These are phyloP conservation scores for Otis tarda DNA, from an alignment of 2,113 vertebrate species.

Conservation along the genomic window DNA sequence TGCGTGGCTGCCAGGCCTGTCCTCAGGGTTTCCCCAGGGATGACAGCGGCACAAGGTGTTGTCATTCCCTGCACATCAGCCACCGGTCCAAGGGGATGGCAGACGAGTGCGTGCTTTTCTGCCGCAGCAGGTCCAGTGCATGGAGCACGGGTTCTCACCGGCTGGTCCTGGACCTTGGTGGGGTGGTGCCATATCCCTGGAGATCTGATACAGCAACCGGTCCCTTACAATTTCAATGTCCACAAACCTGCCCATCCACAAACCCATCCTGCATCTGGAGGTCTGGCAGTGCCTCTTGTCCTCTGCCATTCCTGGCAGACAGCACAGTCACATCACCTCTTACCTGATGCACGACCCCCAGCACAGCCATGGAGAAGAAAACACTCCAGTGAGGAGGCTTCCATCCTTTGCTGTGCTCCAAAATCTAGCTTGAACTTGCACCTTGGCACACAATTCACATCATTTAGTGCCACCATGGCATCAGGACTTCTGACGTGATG, in stretches of 20 bases:
- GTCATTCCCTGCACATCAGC: background rate
- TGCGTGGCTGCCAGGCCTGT: background rate
- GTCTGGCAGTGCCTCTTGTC: background rate
- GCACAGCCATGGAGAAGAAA: background rate
- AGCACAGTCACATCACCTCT: background rate
- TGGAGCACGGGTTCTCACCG: background rate
- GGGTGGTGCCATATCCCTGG: background rate
- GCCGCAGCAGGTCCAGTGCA: background rate
- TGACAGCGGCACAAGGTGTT: background rate
- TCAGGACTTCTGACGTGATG: background rate
- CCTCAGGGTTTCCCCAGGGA: background rate
- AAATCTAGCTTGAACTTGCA: background rate
- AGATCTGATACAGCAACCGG: background rate
- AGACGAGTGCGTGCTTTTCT: accelerated
- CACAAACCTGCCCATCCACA: background rate
- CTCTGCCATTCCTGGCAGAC: background rate
- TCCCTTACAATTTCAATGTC: background rate
- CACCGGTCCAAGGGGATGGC: background rate
- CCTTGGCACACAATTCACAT: accelerated
- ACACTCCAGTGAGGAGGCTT: background rate
- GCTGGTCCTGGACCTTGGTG: background rate
- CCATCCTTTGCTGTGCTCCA: background rate
- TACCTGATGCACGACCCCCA: background rate
- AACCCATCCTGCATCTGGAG: background rate
- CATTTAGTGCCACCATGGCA: background rate